Conservation (phyloP, 2,888 invertebrate genomes). For the Toxonevra muliebris region DNA sequence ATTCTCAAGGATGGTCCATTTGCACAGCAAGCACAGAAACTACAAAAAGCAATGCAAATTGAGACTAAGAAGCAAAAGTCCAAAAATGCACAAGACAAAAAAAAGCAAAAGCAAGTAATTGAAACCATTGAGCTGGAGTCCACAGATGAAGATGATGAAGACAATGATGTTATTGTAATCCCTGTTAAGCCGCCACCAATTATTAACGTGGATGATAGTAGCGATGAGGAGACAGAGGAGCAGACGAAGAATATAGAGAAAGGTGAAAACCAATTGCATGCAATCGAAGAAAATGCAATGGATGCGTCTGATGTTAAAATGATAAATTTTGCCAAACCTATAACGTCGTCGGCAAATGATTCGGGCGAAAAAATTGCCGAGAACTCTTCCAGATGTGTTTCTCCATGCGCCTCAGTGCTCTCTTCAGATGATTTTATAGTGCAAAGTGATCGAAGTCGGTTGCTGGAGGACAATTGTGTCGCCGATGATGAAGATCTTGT, state of each 20-base stretch:
- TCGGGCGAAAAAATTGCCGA: conserved; percentile 29
- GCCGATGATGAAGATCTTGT: conserved; percentile 59
- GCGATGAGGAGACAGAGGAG: conserved; percentile 41
- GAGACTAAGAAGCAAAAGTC: conserved; percentile 55
- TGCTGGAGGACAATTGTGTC: conserved; percentile 47
- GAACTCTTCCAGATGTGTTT: conserved; percentile 48
- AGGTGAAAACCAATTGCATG: conserved; percentile 21
- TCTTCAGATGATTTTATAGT: conserved; percentile 64
- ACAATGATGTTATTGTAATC: conserved; percentile 57
- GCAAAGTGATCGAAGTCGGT: conserved; percentile 55
- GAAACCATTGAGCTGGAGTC: conserved; percentile 49
- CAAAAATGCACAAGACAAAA: conserved; percentile 43
- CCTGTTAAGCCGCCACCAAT: conserved; percentile 55
- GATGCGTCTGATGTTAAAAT: conserved; percentile 52
- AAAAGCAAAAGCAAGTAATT: conserved; percentile 26
- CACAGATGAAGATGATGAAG: conserved; percentile 38
- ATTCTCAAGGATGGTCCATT: conserved; percentile 46
- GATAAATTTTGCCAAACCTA: conserved; percentile 21
- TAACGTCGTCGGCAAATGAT: not conserved
- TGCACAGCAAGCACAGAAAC: conserved; percentile 50
- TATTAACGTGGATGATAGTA: conserved; percentile 56
- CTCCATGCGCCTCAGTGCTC: conserved; percentile 57
- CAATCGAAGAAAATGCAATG: conserved; percentile 54
- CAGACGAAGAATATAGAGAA: not conserved
- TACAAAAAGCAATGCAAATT: conserved; percentile 50